These are phyloP conservation scores for Xylocopa sonorina DNA, from an alignment of 1,140 invertebrate genomes.

Conservation along the genomic window DNA sequence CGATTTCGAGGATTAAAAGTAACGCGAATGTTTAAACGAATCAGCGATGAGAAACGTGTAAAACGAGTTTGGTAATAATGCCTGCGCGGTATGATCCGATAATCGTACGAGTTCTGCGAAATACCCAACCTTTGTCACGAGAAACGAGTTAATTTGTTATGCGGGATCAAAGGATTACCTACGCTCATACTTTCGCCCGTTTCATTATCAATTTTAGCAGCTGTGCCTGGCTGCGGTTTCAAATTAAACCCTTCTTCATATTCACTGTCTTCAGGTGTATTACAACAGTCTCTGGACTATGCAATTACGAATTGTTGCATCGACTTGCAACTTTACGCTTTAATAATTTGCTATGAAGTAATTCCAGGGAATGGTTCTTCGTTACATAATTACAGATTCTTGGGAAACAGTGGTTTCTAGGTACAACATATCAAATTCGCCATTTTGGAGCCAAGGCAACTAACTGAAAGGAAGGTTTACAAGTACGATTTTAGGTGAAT, in stretches of 20 bases:
- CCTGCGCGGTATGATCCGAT: neutral
- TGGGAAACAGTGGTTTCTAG: too few relatives aligned
- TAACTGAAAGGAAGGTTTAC: too few relatives aligned
- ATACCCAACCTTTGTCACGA: neutral
- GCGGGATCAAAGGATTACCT: neutral
- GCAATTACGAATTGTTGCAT: too few relatives aligned
- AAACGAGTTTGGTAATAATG: neutral
- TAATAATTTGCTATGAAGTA: too few relatives aligned
- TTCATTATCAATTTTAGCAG: constrained; percentile 1
- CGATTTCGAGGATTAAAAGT: neutral
- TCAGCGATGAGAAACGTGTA: neutral
- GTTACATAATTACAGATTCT: too few relatives aligned
- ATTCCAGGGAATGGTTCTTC: too few relatives aligned
- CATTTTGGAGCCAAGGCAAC: too few relatives aligned
- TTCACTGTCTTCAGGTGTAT: too few relatives aligned
- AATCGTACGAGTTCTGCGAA: neutral
- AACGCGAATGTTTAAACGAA: neutral
- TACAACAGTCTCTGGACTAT: too few relatives aligned
- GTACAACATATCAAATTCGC: too few relatives aligned
- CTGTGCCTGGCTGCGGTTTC: neutral
- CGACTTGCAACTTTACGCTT: too few relatives aligned
- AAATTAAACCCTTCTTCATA: constrained; percentile 12
- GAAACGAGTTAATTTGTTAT: neutral
- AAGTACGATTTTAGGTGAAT: too few relatives aligned
- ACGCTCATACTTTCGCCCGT: neutral